These are phyloP conservation scores for Oncorhynchus keta DNA, from an alignment of 2,113 vertebrate species.

Conservation along the genomic window DNA sequence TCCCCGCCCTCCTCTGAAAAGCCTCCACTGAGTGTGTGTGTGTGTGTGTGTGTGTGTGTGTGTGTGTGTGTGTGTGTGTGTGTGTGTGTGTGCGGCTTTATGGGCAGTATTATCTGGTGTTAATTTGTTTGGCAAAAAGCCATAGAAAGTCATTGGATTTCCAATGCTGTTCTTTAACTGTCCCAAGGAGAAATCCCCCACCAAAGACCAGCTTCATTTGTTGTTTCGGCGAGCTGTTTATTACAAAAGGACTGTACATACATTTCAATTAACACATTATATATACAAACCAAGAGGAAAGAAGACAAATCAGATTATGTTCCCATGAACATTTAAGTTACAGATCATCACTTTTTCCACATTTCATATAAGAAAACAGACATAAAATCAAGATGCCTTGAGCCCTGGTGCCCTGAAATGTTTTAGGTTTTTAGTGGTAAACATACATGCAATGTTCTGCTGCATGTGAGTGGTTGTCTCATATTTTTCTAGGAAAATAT, in stretches of 20 bases:
- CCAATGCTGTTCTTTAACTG: not conserved
- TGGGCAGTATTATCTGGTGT: too few relatives aligned
- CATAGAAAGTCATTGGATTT: not conserved
- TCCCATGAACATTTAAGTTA: constrained; percentile 67
- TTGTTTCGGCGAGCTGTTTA: constrained; percentile 75
- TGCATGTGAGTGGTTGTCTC: constrained; percentile 60
- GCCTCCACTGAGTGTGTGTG: too few relatives aligned
- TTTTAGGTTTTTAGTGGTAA: constrained; percentile 46
- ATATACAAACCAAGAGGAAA: constrained; percentile 73
- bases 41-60: too few relatives aligned
- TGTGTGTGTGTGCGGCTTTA: too few relatives aligned
- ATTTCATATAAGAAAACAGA: constrained; percentile 64
- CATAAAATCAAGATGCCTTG: constrained; percentile 53
- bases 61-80: too few relatives aligned
- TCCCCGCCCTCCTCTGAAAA: too few relatives aligned
- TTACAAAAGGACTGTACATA: constrained; percentile 84
- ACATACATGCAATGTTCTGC: constrained; percentile 60
- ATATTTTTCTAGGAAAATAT: constrained; percentile 59
- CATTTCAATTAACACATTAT: constrained; percentile 78
- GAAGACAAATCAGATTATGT: constrained; percentile 61
- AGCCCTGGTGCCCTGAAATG: constrained; percentile 68
- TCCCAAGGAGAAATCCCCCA: not conserved
- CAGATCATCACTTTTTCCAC: constrained; percentile 29
- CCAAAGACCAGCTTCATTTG: not conserved
- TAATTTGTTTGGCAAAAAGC: too few relatives aligned